Evolutionary conservation across 2,113 vertebrate genomes (phyloP), one percentile per base, ranked within the genome.

Genomic region (Talpa occidentalis): DNA sequence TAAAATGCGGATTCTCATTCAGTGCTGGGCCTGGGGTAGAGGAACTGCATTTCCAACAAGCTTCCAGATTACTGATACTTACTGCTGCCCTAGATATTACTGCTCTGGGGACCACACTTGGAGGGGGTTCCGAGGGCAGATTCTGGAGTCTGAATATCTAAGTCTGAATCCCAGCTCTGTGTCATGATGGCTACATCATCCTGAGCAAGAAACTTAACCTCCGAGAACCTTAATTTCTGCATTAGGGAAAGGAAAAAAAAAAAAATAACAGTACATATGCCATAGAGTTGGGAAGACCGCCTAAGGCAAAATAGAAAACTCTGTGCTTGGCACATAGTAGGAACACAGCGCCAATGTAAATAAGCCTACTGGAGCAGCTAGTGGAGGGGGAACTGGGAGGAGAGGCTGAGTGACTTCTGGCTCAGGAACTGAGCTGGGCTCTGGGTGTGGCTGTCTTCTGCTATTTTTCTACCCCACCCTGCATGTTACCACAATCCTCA

Each of bases 271-370:
- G 8, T 3, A 5, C 44, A 26, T 44, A 40, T 4, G 16, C 28
- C 30, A 3, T 0, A 11, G 37, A 44, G 40, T 5, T 10, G 1
- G 4, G 40, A 80, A 60, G 30, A 19, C 21, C 40, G 5, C 2
- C 3, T 2, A 17, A 35, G 17, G 40, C 19, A 10, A 35, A 26
- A 1, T 21, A 56, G 28, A 30, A 56, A 42, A 69, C 47, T 4
- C 6, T 0, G 32, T 0, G 1, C 24, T 47, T 5, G 14, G 78
- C 9, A 10, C 30, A 0, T 1, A 1, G 64, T 4, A 28, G 66
- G 44, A 30, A 0, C 22, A 3, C 16, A 16, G 28, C 1, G 1
- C 30, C n/a, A 21, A 12, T 8, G 4, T 22, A 12, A 14, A 32
- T 2, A 22, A 44, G 15, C 6, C 35, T 37, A 74, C 0, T 24